Evolutionary conservation across 2,888 invertebrate genomes (phyloP).

Genomic region (Lasioglossum zephyrum): DNA sequence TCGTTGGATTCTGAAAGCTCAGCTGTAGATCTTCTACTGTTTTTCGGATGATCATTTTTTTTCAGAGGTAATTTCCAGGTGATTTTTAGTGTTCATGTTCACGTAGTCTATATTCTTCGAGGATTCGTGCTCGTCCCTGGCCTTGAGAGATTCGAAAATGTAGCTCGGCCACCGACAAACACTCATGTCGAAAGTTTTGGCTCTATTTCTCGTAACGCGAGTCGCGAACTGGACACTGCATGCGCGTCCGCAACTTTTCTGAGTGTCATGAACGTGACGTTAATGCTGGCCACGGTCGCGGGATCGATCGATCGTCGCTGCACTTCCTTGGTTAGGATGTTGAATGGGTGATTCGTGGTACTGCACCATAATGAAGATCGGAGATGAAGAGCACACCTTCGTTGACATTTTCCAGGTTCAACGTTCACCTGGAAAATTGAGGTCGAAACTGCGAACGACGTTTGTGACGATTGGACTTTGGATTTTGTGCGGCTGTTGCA

Average conservation of each 20-base stretch:
- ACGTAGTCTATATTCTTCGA: neutral
- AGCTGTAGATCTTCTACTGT: neutral
- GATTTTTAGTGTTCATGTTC: neutral
- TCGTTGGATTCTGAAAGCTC: neutral
- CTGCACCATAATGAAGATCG: neutral
- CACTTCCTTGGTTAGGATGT: conserved; percentile 51
- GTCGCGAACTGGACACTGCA: neutral
- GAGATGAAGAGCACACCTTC: neutral
- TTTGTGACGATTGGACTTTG: neutral
- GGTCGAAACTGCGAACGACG: conserved; percentile 9
- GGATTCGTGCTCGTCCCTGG: neutral
- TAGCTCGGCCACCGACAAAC: neutral
- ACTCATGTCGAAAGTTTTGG: conserved; percentile 13
- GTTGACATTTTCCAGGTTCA: neutral
- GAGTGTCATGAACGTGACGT: conserved; percentile 29
- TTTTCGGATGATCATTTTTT: neutral
- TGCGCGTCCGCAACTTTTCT: neutral
- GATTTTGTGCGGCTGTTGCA: too few species aligned
- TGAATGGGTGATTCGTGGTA: conserved; percentile 32
- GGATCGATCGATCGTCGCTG: conserved; percentile 56
- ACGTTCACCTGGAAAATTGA: neutral
- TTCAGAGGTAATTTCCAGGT: neutral
- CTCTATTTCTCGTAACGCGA: conserved; percentile 22
- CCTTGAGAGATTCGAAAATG: neutral
- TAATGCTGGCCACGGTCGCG: conserved; percentile 14